phyloP scores from a whole-genome alignment of 2,888 invertebrate species.

The Nasonovia ribisnigri region DNA sequence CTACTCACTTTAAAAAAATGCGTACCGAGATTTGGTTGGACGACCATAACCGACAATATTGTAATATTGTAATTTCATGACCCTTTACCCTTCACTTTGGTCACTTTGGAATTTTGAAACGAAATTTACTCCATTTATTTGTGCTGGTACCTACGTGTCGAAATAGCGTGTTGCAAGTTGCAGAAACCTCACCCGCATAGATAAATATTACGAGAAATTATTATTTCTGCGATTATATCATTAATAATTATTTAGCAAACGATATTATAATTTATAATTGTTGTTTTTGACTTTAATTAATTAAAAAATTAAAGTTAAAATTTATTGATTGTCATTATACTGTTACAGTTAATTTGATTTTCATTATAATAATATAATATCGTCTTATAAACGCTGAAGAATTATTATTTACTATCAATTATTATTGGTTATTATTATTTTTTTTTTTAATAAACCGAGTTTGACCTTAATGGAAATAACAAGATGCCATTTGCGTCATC shows the following conservation, averaged over 20 bases:
- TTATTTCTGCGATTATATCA: not conserved
- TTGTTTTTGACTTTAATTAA: not conserved
- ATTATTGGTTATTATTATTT: not conserved
- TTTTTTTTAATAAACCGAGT: not conserved
- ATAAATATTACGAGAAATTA: not conserved
- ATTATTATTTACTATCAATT: constrained; percentile 1
- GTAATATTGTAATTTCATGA: not conserved
- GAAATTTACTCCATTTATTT: not conserved
- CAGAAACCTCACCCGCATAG: not conserved
- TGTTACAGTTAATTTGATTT: not conserved
- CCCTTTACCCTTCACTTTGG: not conserved
- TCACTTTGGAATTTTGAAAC: not conserved
- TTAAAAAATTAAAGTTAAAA: no score
- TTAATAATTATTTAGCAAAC: not conserved
- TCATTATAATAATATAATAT: not conserved
- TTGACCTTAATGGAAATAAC: constrained; percentile 24
- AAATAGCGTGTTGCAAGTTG: not conserved
- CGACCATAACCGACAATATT: not conserved
- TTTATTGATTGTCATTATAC: not conserved
- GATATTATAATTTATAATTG: not conserved
- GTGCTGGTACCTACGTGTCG: not conserved
- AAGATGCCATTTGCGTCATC: constrained; percentile 32
- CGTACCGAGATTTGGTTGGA: not conserved
- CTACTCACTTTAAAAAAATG: not conserved
- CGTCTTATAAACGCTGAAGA: not conserved